Evolutionary conservation across 2,113 vertebrate genomes (phyloP).

Genomic region (Charadrius vociferus): DNA sequence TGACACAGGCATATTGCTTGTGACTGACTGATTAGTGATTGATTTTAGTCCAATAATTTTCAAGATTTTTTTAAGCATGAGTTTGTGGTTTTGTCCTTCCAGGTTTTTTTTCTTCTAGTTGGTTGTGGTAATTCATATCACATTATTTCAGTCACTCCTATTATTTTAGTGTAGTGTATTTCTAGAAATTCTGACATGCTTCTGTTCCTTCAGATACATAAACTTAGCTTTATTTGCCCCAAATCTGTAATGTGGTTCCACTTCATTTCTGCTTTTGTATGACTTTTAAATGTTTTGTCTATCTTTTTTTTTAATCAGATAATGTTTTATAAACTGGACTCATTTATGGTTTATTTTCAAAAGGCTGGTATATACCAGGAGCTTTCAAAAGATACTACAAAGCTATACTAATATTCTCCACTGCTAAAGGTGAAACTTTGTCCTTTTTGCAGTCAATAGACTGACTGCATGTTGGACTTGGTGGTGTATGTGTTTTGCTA

Average conservation of each 20-base stretch:
- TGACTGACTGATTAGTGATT: not conserved
- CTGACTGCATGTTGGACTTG: not conserved
- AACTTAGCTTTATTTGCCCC: not conserved
- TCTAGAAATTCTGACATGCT: not conserved
- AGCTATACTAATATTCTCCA: rapidly evolving
- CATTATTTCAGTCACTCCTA: not conserved
- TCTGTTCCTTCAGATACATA: not conserved
- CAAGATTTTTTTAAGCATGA: not conserved
- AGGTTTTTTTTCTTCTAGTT: not conserved
- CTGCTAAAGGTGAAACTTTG: not conserved
- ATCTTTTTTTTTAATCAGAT: not conserved
- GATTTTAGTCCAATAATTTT: not conserved
- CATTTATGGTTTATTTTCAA: no score
- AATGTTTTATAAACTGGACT: no score
- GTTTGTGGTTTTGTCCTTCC: not conserved
- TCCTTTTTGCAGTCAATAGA: not conserved
- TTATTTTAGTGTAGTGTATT: not conserved
- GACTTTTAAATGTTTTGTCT: not conserved
- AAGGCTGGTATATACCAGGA: not conserved
- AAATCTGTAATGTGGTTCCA: not conserved
- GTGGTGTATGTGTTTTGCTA: not conserved
- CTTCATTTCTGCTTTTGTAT: not conserved
- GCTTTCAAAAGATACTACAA: not conserved
- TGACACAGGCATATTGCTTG: not conserved
- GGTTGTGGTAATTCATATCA: not conserved